Percentiles rank a stretch among this genome's conserved stretches.
These are phyloP conservation scores for Tetramorium bicarinatum DNA, from an alignment of 2,888 invertebrate species.

Conservation along the genomic window DNA sequence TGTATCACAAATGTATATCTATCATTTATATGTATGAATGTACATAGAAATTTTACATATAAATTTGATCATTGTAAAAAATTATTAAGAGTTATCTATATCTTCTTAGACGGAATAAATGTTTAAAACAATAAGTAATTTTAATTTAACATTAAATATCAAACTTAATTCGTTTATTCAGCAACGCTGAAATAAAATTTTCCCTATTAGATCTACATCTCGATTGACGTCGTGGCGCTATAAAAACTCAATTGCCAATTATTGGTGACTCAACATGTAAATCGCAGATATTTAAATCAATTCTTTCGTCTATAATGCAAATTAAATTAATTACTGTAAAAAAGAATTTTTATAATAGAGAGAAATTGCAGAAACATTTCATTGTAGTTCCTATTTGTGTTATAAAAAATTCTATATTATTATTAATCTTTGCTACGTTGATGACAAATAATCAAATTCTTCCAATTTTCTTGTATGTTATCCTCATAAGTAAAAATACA, in stretches of 20 bases:
- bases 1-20: not conserved
- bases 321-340: not conserved
- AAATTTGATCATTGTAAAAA: too few species aligned
- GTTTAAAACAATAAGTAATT: too few species aligned
- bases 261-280: not conserved
- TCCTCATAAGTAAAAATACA: not conserved
- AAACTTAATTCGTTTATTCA: too few species aligned
- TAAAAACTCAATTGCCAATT: not conserved
- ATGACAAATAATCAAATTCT: not conserved
- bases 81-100: too few species aligned
- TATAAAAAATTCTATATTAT: not conserved
- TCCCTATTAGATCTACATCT: too few species aligned
- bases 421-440: not conserved
- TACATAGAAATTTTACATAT: too few species aligned
- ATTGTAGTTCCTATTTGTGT: not conserved
- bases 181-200: too few species aligned
- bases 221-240: not conserved
- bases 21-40: not conserved
- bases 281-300: not conserved
- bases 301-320: not conserved
- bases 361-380: not conserved
- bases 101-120: too few species aligned
- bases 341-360: not conserved
- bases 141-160: too few species aligned
- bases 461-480: not conserved